Percentiles rank a stretch among this genome's conserved stretches.
These are phyloP conservation scores for Rhyacophila evoluta DNA, from an alignment of 2,888 invertebrate genomes.

Conservation along the genomic window DNA sequence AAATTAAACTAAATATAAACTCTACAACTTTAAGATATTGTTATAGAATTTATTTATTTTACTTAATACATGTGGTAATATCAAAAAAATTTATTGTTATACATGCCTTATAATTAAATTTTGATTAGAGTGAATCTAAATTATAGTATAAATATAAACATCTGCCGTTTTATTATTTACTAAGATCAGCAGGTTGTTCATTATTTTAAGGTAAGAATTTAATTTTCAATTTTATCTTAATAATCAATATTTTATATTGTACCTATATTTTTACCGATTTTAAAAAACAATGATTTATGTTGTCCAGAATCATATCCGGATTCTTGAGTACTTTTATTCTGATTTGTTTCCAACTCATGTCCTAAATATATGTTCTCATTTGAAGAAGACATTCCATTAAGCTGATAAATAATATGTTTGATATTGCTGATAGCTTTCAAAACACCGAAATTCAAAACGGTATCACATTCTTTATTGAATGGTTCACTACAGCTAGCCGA, in stretches of 20 bases:
- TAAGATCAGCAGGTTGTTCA: too few species aligned
- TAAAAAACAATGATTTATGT: not conserved
- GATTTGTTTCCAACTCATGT: not conserved
- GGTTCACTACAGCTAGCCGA: not conserved
- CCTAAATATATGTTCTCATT: not conserved
- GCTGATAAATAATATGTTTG: slow-evolving; percentile 31
- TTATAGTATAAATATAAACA: too few species aligned
- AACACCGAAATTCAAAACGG: slow-evolving; percentile 32
- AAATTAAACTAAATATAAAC: too few species aligned
- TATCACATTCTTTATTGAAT: not conserved
- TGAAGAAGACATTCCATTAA: slow-evolving; percentile 34
- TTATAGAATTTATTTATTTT: too few species aligned
- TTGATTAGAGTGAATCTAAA: too few species aligned
- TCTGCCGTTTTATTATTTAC: too few species aligned
- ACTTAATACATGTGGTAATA: too few species aligned
- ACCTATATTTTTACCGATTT: not conserved
- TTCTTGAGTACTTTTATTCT: slow-evolving; percentile 39
- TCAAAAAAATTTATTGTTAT: too few species aligned
- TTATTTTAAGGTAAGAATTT: too few species aligned
- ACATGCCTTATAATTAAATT: too few species aligned
- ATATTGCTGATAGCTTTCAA: slow-evolving; percentile 40
- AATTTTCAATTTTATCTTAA: too few species aligned
- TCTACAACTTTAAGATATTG: too few species aligned
- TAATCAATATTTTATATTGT: not conserved
- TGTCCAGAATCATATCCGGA: slow-evolving; percentile 37